Base-by-base conservation (phyloP, 2,113 vertebrate species). In the Blennius ocellaris region DNA sequence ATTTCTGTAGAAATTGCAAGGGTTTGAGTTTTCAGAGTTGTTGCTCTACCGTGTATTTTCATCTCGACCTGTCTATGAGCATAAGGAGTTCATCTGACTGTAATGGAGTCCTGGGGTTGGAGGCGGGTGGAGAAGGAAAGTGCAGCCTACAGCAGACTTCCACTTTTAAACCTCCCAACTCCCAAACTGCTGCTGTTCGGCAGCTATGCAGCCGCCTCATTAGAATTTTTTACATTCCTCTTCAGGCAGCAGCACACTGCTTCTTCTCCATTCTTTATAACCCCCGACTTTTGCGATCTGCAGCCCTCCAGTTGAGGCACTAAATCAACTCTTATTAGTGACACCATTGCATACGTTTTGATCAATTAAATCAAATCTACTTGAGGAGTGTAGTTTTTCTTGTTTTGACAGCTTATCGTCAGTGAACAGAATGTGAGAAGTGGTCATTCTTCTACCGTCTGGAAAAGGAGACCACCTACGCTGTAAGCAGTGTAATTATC, bases 181-280 rank as follows among this genome's bases (percentile, higher is more conserved):
- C 69, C 67, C 39, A 2, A 41, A 84, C 61, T 68, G 70, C 78
- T 61, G 84, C 69, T 69, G 81, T 69, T 73, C 82, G 71, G 80
- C 73, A 82, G 81, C 70, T 68, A 79, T 83, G 43, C 83, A 71
- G 76, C 69, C 68, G n/a, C 72, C 87, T 92, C 85, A 82, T 91
- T 83, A 83, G 77, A 77, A 91, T 90, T 68, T 86, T 90, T 87
- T 38, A 87, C 88, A 92, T 92, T 91, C 89, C 79, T 86, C 67
- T 85, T 59, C 65, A 81, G 73, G 82, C 83, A 60, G 78, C 61
- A 50, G 82, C 73, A 41, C 69, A 76, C 79, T 74, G 57, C 76
- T 76, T 81, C 61, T 55, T 75, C 70, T 55, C 54, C 65, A 6
- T 43, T 62, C 75, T 86, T 81, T 49, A 54, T 16, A 73, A 55